Conservation (phyloP, 2,888 invertebrate species). For the Sceliomorpha sp. region DNA sequence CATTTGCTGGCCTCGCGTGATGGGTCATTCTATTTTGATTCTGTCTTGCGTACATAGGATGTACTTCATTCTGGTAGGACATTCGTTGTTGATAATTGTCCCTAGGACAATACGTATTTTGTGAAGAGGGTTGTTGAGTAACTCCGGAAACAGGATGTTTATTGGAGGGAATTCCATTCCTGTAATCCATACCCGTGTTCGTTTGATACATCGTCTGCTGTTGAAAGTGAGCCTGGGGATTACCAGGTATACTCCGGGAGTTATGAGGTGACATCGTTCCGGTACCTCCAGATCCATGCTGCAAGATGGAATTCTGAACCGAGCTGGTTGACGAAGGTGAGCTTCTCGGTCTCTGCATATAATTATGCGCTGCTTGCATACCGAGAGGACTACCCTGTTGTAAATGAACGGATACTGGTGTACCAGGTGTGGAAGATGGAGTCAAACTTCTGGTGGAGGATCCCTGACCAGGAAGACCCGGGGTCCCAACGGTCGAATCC, state of each 20-base stretch:
- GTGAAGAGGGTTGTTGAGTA: constrained; percentile 66
- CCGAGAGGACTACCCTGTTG: constrained; percentile 84
- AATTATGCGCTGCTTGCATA: constrained; percentile 76
- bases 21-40: constrained; percentile 69
- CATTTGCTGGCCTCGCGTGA: constrained; percentile 66
- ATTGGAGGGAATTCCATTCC: constrained; percentile 68
- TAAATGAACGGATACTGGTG: constrained; percentile 84
- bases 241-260: constrained; percentile 62
- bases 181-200: constrained; percentile 68
- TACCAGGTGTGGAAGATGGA: constrained; percentile 84
- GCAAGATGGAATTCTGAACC: constrained; percentile 81
- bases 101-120: constrained; percentile 71
- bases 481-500: constrained; percentile 81
- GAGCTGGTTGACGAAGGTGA: constrained; percentile 85
- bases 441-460: constrained; percentile 85
- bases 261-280: constrained; percentile 70
- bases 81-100: constrained; percentile 74
- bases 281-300: constrained; percentile 79
- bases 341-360: constrained; percentile 84
- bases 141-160: constrained; percentile 66
- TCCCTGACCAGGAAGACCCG: constrained; percentile 75
- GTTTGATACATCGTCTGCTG: constrained; percentile 73
- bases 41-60: constrained; percentile 72
- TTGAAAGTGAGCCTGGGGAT: constrained; percentile 70
- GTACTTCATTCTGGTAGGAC: constrained; percentile 70